Evolutionary conservation across 2,888 invertebrate species (phyloP), one percentile per base, ranked within the genome.

Genomic region (Mesorhabditis spiculigera): DNA sequence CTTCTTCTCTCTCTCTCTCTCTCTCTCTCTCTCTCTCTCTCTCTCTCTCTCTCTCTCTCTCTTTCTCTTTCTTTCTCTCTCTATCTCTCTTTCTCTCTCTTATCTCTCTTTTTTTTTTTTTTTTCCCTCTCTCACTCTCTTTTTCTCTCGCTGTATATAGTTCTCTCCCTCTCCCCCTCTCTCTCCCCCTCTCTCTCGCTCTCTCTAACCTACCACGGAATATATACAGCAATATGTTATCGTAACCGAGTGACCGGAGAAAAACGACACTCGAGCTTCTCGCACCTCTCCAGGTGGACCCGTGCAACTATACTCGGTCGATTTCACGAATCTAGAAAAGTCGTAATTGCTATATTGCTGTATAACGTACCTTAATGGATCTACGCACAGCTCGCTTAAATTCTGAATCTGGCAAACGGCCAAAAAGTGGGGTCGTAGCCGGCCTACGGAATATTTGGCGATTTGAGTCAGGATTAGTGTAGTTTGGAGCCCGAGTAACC

Each of bases 351-450:
- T n/a, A 10, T 10, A 50, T 50, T 50, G 8, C n/a, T n/a, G 10
- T 10, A 10, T n/a, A 13, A 50, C 58, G 2, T n/a, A 50, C 58
- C 58, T 50, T n/a, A 50, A 13, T n/a, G 58, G 58, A 50, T 50
- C 58, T 2, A 10, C 10, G 58, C 58, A 50, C 8, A 50, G 58
- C 8, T 50, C 58, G n/a, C n/a, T 50, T 10, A 13, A 50, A n/a
- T 50, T 50, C 10, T 10, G 58, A 13, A 50, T 50, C 69, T 90
- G 88, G 86, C 97, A 98, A 1, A 95, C 91, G 77, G 90, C 90
- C 85, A 94, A 90, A 88, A 97, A 98, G 88, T 98, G 95, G 50
- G 97, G 97, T 79, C 97, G 89, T 76, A 96, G 88, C 71, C 95
- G 90, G 63, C 97, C 97, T 75, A 95, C 91, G 50, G 65, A 66